A percentile compares a stretch with the other conserved stretches of the same genome.
These are phyloP conservation scores for Phylloscopus trochilus DNA, from an alignment of 2,113 vertebrate species.

Conservation along the genomic window DNA sequence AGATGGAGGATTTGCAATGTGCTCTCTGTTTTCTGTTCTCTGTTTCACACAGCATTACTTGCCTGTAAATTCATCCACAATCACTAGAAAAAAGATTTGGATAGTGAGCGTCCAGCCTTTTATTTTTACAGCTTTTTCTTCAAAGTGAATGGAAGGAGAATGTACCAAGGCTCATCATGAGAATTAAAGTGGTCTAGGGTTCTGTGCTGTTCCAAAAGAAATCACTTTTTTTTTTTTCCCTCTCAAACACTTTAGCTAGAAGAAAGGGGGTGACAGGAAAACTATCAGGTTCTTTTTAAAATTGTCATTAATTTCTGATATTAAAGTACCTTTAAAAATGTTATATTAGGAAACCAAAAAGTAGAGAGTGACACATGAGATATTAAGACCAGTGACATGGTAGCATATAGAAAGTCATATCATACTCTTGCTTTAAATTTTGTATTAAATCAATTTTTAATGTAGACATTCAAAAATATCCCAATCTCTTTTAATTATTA, in stretches of 20 bases:
- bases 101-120: neutral
- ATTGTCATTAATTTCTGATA: neutral
- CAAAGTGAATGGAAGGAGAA: neutral
- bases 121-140: neutral
- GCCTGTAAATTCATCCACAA: neutral
- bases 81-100: neutral
- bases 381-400: neutral
- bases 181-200: neutral
- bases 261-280: neutral
- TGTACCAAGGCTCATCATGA: neutral
- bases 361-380: neutral
- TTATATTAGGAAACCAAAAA: neutral
- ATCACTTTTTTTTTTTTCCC: neutral
- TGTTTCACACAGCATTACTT: neutral
- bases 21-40: neutral
- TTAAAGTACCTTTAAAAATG: neutral
- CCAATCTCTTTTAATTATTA: neutral
- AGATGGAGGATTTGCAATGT: slow-evolving; percentile 48
- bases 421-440: neutral
- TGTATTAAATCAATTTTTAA: neutral
- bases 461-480: neutral
- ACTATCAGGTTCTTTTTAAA: neutral
- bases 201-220: neutral
- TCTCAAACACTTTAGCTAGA: neutral
- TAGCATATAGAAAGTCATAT: neutral